Evolutionary conservation across 2,888 invertebrate genomes (phyloP).

Genomic region (Luffia ferchaultella): DNA sequence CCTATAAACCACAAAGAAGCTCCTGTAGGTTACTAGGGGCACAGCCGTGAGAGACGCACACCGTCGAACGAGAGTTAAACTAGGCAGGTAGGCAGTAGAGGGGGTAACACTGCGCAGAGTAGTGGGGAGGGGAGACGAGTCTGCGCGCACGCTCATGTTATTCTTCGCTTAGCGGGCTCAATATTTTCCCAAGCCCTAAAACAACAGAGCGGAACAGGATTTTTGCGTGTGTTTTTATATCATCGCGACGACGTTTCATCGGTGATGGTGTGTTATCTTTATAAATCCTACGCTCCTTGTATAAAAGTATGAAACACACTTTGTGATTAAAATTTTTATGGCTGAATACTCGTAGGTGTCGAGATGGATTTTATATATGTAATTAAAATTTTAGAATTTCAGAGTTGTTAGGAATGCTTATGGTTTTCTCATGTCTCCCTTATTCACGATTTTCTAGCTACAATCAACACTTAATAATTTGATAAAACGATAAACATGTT

Average conservation of each 20-base stretch:
- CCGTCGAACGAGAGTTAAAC: conserved; percentile 1
- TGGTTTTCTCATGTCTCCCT: no score
- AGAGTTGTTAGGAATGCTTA: no score
- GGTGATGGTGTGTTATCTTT: conserved; percentile 30
- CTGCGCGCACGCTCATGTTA: conserved; percentile 26
- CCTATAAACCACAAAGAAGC: conserved; percentile 14
- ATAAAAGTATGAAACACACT: not conserved
- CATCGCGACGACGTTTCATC: conserved; percentile 30
- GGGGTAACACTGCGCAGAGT: not conserved
- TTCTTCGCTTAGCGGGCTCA: conserved; percentile 44
- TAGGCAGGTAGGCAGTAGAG: not conserved
- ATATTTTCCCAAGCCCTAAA: conserved; percentile 51
- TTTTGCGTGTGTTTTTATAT: conserved; percentile 31
- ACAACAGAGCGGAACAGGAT: conserved; percentile 33
- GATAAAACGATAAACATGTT: no score
- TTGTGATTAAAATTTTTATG: not conserved
- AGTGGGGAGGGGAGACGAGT: no score
- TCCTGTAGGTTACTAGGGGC: conserved; percentile 21
- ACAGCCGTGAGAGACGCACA: not conserved
- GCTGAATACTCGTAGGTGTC: no score
- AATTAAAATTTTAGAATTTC: no score
- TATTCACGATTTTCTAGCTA: no score
- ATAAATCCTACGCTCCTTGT: conserved; percentile 14
- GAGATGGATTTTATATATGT: no score
- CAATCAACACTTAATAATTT: no score